phyloP scores from a whole-genome alignment of 2,888 invertebrate genomes.

The Aphodius granarius region DNA sequence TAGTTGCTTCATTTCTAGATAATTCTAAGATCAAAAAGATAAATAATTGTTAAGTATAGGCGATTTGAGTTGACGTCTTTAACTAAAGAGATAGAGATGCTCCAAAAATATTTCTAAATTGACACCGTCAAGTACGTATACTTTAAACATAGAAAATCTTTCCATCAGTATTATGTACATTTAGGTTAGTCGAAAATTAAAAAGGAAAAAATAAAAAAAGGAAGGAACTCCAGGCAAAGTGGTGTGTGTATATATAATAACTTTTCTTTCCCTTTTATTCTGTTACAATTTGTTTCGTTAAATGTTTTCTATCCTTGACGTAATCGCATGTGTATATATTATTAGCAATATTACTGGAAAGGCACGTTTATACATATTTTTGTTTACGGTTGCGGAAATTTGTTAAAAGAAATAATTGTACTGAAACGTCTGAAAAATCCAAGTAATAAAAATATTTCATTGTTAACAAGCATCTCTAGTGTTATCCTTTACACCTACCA shows the following conservation, averaged over 20 bases:
- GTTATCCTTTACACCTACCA: background rate
- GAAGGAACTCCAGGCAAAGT: no score
- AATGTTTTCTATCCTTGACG: background rate
- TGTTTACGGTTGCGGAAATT: background rate
- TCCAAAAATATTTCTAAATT: background rate
- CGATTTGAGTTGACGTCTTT: background rate
- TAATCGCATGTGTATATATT: background rate
- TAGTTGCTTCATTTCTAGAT: background rate
- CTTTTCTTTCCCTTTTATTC: background rate
- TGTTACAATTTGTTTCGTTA: background rate
- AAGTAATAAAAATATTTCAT: background rate
- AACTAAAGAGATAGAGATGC: background rate
- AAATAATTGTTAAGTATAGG: background rate
- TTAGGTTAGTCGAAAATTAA: background rate
- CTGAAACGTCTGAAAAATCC: no score
- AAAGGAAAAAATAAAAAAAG: no score
- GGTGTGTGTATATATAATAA: no score
- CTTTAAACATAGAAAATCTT: background rate
- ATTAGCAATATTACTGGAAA: background rate
- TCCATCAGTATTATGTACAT: background rate
- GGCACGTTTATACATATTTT: background rate
- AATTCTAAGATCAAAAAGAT: background rate
- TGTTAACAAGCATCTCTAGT: background rate
- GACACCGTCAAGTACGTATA: background rate
- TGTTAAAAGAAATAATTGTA: background rate